Evolutionary conservation across 2,888 invertebrate genomes (phyloP).

Genomic region (Sinhomidia bicolor): DNA sequence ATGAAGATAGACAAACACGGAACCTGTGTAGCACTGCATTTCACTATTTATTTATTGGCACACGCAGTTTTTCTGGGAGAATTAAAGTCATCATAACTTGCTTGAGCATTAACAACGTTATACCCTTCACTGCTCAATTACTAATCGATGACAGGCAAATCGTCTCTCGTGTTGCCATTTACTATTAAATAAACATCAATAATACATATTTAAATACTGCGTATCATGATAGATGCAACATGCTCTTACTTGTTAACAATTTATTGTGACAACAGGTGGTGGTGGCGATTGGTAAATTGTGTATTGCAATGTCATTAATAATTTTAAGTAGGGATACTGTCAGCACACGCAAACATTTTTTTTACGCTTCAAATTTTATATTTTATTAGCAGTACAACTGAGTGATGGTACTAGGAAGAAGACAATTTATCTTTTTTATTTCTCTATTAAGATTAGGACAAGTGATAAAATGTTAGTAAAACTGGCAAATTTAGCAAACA

Average conservation of each 20-base stretch:
- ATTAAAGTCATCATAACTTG: slow-evolving; percentile 15
- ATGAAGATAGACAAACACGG: slow-evolving; percentile 1
- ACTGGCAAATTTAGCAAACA: not conserved
- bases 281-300: not conserved
- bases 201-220: slow-evolving; percentile 11
- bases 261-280: slow-evolving; percentile 57
- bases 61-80: not conserved
- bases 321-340: not conserved
- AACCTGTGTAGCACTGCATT: slow-evolving; percentile 1
- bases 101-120: not conserved
- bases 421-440: not conserved
- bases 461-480: not conserved
- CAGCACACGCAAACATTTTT: not conserved
- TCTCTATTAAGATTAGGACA: not conserved
- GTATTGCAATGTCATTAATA: not conserved
- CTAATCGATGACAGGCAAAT: slow-evolving; percentile 28
- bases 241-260: not conserved
- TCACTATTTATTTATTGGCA: not conserved
- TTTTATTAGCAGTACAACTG: not conserved
- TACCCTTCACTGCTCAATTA: slow-evolving; percentile 33
- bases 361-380: not conserved
- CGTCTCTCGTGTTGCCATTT: slow-evolving; percentile 8
- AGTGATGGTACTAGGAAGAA: not conserved
- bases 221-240: slow-evolving; percentile 10
- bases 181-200: slow-evolving; percentile 5